A percentile compares a stretch with the other conserved stretches of the same genome.
Conservation (phyloP, 2,113 vertebrate genomes). For the Trochalopteron elliotii region DNA sequence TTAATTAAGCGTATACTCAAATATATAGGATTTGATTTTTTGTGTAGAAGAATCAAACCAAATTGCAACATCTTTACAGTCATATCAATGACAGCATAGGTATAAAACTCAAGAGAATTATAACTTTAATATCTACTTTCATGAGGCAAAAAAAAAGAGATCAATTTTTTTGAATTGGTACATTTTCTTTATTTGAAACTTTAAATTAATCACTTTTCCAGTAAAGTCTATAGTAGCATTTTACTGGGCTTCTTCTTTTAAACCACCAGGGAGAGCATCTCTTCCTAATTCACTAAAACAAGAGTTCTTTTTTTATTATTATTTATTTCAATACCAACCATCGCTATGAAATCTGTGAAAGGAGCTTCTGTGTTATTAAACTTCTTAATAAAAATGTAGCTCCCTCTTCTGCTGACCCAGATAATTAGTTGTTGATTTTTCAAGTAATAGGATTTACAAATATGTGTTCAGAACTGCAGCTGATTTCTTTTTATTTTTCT, state of each 20-base stretch:
- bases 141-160: neutral
- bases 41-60: neutral
- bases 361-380: neutral
- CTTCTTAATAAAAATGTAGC: conserved; percentile 43
- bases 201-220: conserved; percentile 20
- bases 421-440: conserved; percentile 38
- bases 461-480: neutral
- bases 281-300: neutral
- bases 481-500: neutral
- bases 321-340: conserved; percentile 11
- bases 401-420: conserved; percentile 65
- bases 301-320: neutral
- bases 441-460: neutral
- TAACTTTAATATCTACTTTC: conserved; percentile 1
- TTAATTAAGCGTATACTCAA: neutral
- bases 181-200: conserved; percentile 40
- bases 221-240: neutral
- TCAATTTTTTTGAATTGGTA: conserved; percentile 25
- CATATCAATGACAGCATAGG: neutral
- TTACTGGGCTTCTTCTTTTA: conserved; percentile 16
- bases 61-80: neutral
- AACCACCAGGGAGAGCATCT: neutral
- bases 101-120: conserved; percentile 30
- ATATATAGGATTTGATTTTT: neutral
- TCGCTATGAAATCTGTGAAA: neutral